phyloP scores from a whole-genome alignment of 2,888 invertebrate genomes.

The Macropis europaea region DNA sequence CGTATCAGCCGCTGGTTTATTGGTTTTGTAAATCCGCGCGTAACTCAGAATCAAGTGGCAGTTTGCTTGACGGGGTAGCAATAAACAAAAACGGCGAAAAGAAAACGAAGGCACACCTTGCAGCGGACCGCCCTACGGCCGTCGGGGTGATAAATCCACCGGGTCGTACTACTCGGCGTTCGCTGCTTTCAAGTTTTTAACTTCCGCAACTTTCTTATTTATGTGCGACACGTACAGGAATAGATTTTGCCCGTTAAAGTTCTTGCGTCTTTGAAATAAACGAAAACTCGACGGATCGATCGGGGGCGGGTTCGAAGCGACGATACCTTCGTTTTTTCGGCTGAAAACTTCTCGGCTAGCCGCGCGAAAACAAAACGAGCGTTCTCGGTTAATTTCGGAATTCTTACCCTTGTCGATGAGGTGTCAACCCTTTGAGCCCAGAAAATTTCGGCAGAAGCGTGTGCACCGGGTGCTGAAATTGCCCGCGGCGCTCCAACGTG shows the following conservation, averaged over 20 bases:
- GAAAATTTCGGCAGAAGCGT: too few relatives aligned
- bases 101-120: slow-evolving; percentile 14
- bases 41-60: slow-evolving; percentile 50
- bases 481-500: too few relatives aligned
- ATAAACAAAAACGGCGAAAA: slow-evolving; percentile 58
- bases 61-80: slow-evolving; percentile 45
- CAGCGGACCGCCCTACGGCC: slow-evolving; percentile 22
- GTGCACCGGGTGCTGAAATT: too few relatives aligned
- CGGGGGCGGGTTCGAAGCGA: slow-evolving; percentile 1
- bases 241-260: slow-evolving; percentile 72
- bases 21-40: slow-evolving; percentile 57
- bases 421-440: too few relatives aligned
- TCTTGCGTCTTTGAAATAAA: slow-evolving; percentile 48
- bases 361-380: too few relatives aligned
- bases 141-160: slow-evolving; percentile 63
- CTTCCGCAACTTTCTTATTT: slow-evolving; percentile 78
- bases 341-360: slow-evolving; percentile 1
- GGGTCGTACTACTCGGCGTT: slow-evolving; percentile 23
- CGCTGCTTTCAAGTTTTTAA: slow-evolving; percentile 71
- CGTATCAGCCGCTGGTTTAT: slow-evolving; percentile 47
- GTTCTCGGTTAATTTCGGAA: background rate
- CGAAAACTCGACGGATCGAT: slow-evolving; percentile 55
- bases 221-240: slow-evolving; percentile 74
- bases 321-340: background rate
- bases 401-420: too few relatives aligned